These are phyloP conservation scores for Protobothrops mucrosquamatus DNA, from an alignment of 2,113 vertebrate genomes.

Conservation along the genomic window DNA sequence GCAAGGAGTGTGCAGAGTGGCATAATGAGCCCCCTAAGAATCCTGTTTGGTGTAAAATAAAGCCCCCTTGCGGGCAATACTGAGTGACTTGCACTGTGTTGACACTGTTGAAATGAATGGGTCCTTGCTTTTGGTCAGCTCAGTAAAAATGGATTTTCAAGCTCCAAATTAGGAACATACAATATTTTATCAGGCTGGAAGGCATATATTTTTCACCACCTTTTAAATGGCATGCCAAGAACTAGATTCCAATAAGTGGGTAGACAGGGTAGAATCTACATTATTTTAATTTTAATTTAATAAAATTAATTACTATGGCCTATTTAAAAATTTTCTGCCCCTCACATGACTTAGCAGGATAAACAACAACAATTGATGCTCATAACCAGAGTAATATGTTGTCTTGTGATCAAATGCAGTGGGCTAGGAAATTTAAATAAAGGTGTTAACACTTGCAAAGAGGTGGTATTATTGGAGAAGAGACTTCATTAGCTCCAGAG, in stretches of 20 bases:
- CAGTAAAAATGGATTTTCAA: background rate
- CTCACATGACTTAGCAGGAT: no score
- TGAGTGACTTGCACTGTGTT: background rate
- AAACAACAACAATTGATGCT: background rate
- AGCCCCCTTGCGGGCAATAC: background rate
- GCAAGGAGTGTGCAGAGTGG: background rate
- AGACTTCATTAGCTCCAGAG: background rate
- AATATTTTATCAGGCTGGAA: background rate
- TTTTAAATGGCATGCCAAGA: background rate
- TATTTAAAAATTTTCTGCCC: background rate
- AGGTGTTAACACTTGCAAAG: background rate
- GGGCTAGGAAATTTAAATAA: background rate
- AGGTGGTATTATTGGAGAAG: background rate
- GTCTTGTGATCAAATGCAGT: background rate
- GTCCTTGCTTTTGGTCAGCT: background rate
- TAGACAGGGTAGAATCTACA: background rate
- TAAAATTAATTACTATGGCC: background rate
- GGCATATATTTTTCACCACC: background rate
- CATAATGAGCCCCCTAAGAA: background rate
- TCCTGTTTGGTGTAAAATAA: background rate
- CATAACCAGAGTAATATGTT: background rate
- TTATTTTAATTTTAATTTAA: background rate
- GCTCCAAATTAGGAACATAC: background rate
- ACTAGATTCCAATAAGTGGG: background rate
- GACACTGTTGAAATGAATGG: background rate